These are phyloP conservation scores for Kryptolebias ocellatus DNA, from an alignment of 2,797 vertebrate species.

Conservation along the genomic window DNA sequence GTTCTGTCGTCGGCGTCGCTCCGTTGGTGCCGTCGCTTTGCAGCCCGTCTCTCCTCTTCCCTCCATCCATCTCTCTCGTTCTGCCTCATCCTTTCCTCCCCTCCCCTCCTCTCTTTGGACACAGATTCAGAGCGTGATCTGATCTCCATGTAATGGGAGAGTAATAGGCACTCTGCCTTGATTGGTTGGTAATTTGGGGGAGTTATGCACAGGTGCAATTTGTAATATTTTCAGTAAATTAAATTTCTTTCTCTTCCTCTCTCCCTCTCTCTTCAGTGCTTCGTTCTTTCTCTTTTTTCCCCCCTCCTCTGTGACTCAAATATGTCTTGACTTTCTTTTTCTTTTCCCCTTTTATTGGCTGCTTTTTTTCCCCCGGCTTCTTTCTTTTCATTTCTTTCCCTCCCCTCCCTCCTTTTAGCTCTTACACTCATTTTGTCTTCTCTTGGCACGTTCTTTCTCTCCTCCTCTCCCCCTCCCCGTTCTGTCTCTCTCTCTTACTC, in stretches of 20 bases:
- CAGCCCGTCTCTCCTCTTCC: constrained; percentile 45
- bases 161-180: constrained; percentile 99
- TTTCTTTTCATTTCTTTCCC: constrained; percentile 78
- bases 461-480: constrained; percentile 78
- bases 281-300: constrained; percentile 52
- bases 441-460: constrained; percentile 67
- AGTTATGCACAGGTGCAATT: constrained; percentile 99
- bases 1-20: constrained; percentile 26
- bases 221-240: constrained; percentile 99
- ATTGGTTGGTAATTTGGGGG: constrained; percentile 99
- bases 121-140: constrained; percentile 98
- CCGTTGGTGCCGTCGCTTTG: constrained; percentile 44
- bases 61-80: constrained; percentile 54
- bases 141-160: constrained; percentile 99
- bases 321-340: constrained; percentile 76
- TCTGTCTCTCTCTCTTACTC: constrained; percentile 54
- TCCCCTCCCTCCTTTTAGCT: constrained; percentile 82
- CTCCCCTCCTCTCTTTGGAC: constrained; percentile 90
- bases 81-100: constrained; percentile 79
- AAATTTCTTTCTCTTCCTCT: constrained; percentile 90
- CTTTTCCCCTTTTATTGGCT: constrained; percentile 50
- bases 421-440: constrained; percentile 54
- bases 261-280: constrained; percentile 47
- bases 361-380: constrained; percentile 61
- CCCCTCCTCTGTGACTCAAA: constrained; percentile 66